phyloP scores from a whole-genome alignment of 2,888 invertebrate genomes.

The Anoplius nigerrimus region DNA sequence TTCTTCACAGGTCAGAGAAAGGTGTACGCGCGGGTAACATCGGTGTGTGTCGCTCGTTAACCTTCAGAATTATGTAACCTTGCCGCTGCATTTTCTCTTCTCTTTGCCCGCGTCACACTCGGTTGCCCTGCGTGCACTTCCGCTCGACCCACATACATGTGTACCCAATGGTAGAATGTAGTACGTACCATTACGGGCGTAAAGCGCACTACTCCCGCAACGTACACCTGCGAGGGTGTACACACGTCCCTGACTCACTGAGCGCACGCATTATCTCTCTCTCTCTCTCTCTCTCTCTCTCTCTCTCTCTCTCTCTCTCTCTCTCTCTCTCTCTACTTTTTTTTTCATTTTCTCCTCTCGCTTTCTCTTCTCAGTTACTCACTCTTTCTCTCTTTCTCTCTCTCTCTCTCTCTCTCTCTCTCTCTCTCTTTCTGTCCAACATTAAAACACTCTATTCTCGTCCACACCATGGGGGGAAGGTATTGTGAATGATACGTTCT shows the following conservation, averaged over 20 bases:
- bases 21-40: conserved; percentile 48
- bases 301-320: neutral
- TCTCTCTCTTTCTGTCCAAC: neutral
- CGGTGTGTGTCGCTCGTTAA: conserved; percentile 46
- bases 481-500: no score
- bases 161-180: conserved; percentile 13
- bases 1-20: conserved; percentile 46
- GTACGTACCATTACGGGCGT: conserved; percentile 11
- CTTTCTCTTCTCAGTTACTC: neutral
- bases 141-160: conserved; percentile 45
- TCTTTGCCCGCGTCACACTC: conserved; percentile 41
- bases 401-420: neutral
- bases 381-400: neutral
- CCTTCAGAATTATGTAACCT: conserved; percentile 50
- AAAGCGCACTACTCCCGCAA: conserved; percentile 1
- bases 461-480: no score
- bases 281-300: neutral
- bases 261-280: conserved; percentile 5
- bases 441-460: no score
- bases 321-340: neutral
- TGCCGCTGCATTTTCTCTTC: conserved; percentile 39
- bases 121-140: conserved; percentile 48
- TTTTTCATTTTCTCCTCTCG: conserved; percentile 6
- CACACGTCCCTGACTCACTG: conserved; percentile 5
- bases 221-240: conserved; percentile 25